Percentiles rank a stretch among this genome's conserved stretches.
These are phyloP conservation scores for Alloscopus bannaensis DNA, from an alignment of 2,888 invertebrate genomes.

Conservation along the genomic window DNA sequence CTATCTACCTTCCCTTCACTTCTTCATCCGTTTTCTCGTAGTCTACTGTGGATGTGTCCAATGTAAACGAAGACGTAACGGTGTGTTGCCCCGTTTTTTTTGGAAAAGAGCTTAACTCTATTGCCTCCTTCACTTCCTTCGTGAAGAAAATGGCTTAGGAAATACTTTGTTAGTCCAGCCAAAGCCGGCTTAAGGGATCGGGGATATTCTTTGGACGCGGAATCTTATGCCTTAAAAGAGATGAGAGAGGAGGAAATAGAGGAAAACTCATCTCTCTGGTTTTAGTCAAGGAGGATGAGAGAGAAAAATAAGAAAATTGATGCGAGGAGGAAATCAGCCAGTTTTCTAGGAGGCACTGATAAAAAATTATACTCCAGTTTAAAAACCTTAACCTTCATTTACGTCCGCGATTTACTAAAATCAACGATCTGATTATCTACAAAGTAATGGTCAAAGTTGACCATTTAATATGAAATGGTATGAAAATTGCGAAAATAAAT, in stretches of 20 bases:
- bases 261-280: too few relatives aligned
- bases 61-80: neutral
- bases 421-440: too few relatives aligned
- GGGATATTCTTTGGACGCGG: neutral
- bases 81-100: neutral
- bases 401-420: too few relatives aligned
- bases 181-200: slow-evolving; percentile 47
- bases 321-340: too few relatives aligned
- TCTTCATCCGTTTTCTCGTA: slow-evolving; percentile 33
- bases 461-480: too few relatives aligned
- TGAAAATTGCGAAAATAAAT: too few relatives aligned
- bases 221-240: neutral
- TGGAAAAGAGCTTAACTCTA: slow-evolving; percentile 52
- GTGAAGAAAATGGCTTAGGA: slow-evolving; percentile 35
- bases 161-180: slow-evolving; percentile 51
- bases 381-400: too few relatives aligned
- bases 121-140: slow-evolving; percentile 42
- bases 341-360: too few relatives aligned
- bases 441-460: too few relatives aligned
- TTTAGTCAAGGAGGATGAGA: neutral
- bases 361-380: too few relatives aligned
- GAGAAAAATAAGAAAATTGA: neutral
- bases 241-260: neutral
- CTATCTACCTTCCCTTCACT: slow-evolving; percentile 44
- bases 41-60: neutral